phyloP scores from a whole-genome alignment of 2,113 vertebrate species.

The Danionella cerebrum region DNA sequence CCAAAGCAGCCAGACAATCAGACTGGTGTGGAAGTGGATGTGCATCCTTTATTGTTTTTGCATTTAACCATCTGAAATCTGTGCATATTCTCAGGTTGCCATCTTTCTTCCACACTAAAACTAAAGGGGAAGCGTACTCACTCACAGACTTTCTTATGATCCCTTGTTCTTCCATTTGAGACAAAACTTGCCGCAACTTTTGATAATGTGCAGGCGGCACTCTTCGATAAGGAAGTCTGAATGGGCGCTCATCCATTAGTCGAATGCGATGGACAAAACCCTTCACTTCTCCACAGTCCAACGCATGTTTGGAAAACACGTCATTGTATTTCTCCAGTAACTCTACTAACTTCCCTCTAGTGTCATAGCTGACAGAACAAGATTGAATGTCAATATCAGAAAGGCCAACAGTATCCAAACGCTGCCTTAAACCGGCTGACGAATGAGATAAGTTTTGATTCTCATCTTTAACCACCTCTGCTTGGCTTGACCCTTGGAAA shows the following conservation, averaged over 20 bases:
- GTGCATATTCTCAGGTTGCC: neutral
- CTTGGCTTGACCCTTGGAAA: no score
- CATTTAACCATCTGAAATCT: neutral
- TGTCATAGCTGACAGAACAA: no score
- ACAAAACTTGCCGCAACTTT: neutral
- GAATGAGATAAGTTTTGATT: no score
- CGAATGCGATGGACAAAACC: neutral
- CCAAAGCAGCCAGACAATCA: neutral
- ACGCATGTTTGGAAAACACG: neutral
- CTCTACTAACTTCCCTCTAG: no score
- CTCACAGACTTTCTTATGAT: neutral
- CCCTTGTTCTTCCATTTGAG: neutral
- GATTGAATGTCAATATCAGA: no score
- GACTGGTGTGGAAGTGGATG: no score
- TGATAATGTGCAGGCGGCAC: neutral
- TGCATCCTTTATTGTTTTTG: no score
- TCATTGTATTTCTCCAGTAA: neutral
- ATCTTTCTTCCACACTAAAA: neutral
- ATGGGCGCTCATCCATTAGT: neutral
- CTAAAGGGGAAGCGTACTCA: neutral
- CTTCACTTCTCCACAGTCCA: neutral
- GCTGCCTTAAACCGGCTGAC: no score
- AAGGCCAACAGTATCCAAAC: no score
- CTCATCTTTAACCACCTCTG: no score
- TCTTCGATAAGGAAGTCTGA: neutral